phyloP scores from a whole-genome alignment of 2,888 invertebrate species.

The Phortica magna region DNA sequence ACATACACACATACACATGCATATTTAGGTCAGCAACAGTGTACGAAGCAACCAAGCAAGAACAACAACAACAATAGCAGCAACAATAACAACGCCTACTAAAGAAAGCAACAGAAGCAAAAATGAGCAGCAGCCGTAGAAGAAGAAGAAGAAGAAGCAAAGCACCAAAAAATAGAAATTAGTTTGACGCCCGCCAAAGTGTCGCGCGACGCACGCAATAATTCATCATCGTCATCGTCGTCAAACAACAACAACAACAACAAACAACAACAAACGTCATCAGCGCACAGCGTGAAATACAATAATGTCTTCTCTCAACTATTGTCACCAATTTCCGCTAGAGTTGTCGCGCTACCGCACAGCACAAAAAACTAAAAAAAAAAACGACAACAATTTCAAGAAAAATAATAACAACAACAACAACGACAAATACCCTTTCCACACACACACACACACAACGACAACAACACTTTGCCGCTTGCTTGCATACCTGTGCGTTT shows the following conservation, averaged over 20 bases:
- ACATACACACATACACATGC: slow-evolving; percentile 38
- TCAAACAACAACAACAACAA: slow-evolving; percentile 15
- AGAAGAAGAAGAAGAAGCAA: slow-evolving; percentile 40
- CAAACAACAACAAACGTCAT: not conserved
- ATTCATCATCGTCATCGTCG: slow-evolving; percentile 41
- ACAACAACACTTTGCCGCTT: not conserved
- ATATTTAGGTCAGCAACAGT: slow-evolving; percentile 62
- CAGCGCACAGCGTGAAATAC: slow-evolving; percentile 16
- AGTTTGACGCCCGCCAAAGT: slow-evolving; percentile 31
- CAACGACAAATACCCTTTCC: not conserved
- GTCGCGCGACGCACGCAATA: slow-evolving; percentile 31
- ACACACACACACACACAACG: too few species aligned
- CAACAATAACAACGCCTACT: slow-evolving; percentile 58
- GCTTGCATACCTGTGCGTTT: slow-evolving; percentile 10
- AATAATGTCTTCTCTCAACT: slow-evolving; percentile 10
- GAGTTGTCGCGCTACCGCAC: not conserved
- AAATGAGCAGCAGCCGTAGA: slow-evolving; percentile 40
- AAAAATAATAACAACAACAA: not conserved
- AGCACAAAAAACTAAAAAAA: slow-evolving; percentile 9
- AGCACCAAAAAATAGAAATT: slow-evolving; percentile 23
- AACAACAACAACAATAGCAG: slow-evolving; percentile 19
- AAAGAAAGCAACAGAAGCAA: slow-evolving; percentile 46
- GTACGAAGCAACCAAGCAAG: not conserved
- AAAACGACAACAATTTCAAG: not conserved
- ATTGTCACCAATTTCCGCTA: slow-evolving; percentile 27